Evolutionary conservation across 2,797 vertebrate genomes (phyloP).

Genomic region (Stomatorhinus walkeri): DNA sequence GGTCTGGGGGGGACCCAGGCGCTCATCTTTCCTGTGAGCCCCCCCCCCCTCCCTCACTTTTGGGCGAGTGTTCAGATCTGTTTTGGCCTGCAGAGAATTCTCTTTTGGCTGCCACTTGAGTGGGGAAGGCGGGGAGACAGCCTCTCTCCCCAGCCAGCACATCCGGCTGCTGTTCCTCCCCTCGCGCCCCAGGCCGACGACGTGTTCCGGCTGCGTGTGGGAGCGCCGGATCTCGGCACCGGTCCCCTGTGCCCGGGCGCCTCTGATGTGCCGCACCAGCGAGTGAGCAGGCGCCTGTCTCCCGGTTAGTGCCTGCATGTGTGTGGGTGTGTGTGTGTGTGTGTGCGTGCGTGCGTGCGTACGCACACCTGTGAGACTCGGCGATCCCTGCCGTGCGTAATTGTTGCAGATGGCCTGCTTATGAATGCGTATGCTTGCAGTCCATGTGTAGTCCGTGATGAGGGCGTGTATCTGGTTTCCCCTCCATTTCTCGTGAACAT

Average conservation of each 20-base stretch:
- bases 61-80: not conserved
- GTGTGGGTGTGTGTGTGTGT: not conserved
- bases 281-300: not conserved
- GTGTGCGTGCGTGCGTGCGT: not conserved
- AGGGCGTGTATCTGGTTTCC: not conserved
- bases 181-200: not conserved
- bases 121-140: slow-evolving; percentile 4
- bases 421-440: not conserved
- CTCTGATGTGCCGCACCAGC: not conserved
- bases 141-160: not conserved
- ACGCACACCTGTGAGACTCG: not conserved
- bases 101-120: not conserved
- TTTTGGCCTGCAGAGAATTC: slow-evolving; percentile 8
- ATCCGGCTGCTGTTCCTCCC: not conserved
- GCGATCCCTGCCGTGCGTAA: not conserved
- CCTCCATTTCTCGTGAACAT: not conserved
- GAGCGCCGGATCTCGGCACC: not conserved
- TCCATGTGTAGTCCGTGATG: not conserved
- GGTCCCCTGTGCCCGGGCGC: not conserved
- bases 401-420: not conserved
- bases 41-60: not conserved
- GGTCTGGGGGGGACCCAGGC: not conserved
- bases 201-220: slow-evolving; percentile 2
- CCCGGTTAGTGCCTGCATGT: not conserved
- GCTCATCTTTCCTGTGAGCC: not conserved